A percentile compares a stretch with the other conserved stretches of the same genome.
These are phyloP conservation scores for Pachydiplax longipennis DNA, from an alignment of 2,888 invertebrate genomes.

Conservation along the genomic window DNA sequence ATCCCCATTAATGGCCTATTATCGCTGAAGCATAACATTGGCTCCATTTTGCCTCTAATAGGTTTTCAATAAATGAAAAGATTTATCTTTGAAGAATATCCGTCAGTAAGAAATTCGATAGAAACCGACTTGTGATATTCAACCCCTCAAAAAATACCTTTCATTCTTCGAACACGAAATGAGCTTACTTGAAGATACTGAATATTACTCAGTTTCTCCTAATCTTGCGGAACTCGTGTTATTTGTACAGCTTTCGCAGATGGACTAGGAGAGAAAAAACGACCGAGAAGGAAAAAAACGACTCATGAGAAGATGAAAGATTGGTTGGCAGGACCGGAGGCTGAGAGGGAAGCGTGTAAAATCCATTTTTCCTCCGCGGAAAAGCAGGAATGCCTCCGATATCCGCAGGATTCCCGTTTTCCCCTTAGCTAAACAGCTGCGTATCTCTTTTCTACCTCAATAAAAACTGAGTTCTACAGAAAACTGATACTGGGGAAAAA, in stretches of 20 bases:
- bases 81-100: no score
- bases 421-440: neutral
- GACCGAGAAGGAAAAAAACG: neutral
- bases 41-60: no score
- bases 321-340: neutral
- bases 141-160: neutral
- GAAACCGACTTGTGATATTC: no score
- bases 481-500: neutral
- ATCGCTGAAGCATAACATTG: no score
- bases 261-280: neutral
- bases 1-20: no score
- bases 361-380: neutral
- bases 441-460: neutral
- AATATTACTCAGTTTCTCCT: neutral
- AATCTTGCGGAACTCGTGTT: neutral
- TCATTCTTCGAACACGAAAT: neutral
- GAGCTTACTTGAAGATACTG: neutral
- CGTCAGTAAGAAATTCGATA: no score
- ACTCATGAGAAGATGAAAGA: neutral
- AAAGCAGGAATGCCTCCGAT: neutral
- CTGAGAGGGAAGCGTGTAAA: neutral
- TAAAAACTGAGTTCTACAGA: neutral
- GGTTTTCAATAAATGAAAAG: no score
- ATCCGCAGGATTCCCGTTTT: neutral
- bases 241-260: neutral